These are phyloP conservation scores for Riparia riparia DNA, from an alignment of 2,113 vertebrate species.

Conservation along the genomic window DNA sequence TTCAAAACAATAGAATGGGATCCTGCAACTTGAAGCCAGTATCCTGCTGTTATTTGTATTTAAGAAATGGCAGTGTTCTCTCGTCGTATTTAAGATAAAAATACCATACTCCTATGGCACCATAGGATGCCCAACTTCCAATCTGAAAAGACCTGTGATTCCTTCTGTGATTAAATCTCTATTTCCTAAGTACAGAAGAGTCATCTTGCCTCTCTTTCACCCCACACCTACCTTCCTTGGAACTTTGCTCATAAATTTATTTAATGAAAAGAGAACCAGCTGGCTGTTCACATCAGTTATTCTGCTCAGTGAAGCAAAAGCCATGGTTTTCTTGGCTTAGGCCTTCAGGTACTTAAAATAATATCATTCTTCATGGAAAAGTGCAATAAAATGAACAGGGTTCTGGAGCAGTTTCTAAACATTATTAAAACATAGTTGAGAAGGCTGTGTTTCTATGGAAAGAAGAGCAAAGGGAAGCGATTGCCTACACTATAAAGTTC, in stretches of 20 bases:
- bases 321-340: conserved; percentile 15
- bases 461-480: neutral
- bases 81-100: neutral
- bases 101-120: neutral
- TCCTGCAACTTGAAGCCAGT: neutral
- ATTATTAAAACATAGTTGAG: neutral
- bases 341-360: conserved; percentile 29
- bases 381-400: neutral
- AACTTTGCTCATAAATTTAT: neutral
- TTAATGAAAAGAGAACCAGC: neutral
- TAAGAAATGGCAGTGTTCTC: neutral
- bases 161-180: neutral
- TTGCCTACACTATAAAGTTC: neutral
- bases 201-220: neutral
- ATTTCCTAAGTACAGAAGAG: neutral
- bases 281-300: neutral
- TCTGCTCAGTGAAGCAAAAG: neutral
- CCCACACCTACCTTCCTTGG: neutral
- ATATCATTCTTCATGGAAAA: conserved; percentile 29
- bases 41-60: neutral
- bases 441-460: neutral
- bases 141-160: neutral
- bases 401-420: neutral
- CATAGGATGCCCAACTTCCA: neutral
- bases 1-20: neutral